A percentile compares a stretch with the other conserved stretches of the same genome.
Evolutionary conservation across 2,888 invertebrate species (phyloP).

Genomic region (Colletes collaris): DNA sequence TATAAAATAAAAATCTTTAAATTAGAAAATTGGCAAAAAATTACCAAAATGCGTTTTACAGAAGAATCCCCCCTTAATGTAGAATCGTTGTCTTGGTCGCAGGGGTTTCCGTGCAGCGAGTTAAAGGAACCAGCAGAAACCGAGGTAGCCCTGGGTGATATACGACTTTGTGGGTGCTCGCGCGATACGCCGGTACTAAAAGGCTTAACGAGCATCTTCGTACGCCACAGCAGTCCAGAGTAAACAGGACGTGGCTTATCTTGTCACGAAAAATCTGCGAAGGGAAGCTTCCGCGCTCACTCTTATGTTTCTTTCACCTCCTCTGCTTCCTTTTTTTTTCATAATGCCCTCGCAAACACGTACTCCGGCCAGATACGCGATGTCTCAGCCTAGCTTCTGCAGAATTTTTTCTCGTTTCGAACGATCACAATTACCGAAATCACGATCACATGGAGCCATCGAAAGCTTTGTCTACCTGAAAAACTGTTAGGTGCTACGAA

Average conservation of each 20-base stretch:
- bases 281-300: conserved; percentile 71
- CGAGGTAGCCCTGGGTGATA: conserved; percentile 75
- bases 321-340: conserved; percentile 54
- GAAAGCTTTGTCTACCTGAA: no score
- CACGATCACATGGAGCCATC: conserved; percentile 46
- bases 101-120: conserved; percentile 66
- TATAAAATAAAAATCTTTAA: no score
- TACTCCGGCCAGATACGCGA: conserved; percentile 51
- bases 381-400: conserved; percentile 41
- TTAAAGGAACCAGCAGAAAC: conserved; percentile 67
- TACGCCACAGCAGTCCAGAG: conserved; percentile 76
- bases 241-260: conserved; percentile 83
- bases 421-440: conserved; percentile 44
- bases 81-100: conserved; percentile 69
- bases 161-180: conserved; percentile 79
- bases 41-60: no score
- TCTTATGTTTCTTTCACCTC: conserved; percentile 64
- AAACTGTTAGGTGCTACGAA: no score
- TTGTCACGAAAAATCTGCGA: conserved; percentile 82
- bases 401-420: conserved; percentile 17
- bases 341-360: conserved; percentile 72
- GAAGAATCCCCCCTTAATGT: conserved; percentile 45
- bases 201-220: conserved; percentile 83
- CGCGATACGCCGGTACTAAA: conserved; percentile 81
- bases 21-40: no score